These are phyloP conservation scores for Dione juno DNA, from an alignment of 2,888 invertebrate species.

Conservation along the genomic window DNA sequence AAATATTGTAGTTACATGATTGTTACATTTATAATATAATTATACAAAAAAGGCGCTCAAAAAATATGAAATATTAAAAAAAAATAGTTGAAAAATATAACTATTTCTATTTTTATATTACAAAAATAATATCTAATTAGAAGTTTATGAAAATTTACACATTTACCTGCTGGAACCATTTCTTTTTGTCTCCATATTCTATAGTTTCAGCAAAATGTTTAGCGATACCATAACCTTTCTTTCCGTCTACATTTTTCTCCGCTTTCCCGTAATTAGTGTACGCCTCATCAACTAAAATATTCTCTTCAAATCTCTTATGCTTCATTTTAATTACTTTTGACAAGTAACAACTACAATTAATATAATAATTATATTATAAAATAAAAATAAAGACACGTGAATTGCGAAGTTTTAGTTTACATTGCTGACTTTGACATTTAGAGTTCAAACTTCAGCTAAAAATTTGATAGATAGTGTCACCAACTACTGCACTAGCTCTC, in stretches of 20 bases:
- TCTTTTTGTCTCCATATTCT: slow-evolving; percentile 81
- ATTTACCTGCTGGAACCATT: slow-evolving; percentile 86
- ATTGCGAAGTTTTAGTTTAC: slow-evolving; percentile 15
- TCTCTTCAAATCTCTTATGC: slow-evolving; percentile 80
- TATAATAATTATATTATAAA: slow-evolving; percentile 19
- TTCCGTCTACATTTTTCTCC: slow-evolving; percentile 76
- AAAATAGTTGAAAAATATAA: too few species aligned
- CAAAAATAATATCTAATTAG: neutral
- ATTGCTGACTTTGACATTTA: slow-evolving; percentile 20
- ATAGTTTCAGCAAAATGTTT: slow-evolving; percentile 78
- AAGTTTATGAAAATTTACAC: neutral
- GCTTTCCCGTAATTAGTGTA: slow-evolving; percentile 73
- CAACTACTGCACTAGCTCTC: neutral
- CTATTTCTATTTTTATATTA: neutral
- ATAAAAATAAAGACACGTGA: slow-evolving; percentile 47
- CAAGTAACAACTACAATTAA: slow-evolving; percentile 3
- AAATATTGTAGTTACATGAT: neutral
- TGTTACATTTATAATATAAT: neutral
- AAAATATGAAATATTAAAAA: too few species aligned
- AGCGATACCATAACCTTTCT: slow-evolving; percentile 75
- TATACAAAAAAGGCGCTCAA: too few species aligned
- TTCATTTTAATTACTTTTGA: slow-evolving; percentile 60
- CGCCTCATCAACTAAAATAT: slow-evolving; percentile 77
- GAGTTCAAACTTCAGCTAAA: neutral
- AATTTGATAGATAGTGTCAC: neutral